A percentile compares a stretch with the other conserved stretches of the same genome.
Evolutionary conservation across 2,113 vertebrate species (phyloP).

Genomic region (Centropus unirufus): DNA sequence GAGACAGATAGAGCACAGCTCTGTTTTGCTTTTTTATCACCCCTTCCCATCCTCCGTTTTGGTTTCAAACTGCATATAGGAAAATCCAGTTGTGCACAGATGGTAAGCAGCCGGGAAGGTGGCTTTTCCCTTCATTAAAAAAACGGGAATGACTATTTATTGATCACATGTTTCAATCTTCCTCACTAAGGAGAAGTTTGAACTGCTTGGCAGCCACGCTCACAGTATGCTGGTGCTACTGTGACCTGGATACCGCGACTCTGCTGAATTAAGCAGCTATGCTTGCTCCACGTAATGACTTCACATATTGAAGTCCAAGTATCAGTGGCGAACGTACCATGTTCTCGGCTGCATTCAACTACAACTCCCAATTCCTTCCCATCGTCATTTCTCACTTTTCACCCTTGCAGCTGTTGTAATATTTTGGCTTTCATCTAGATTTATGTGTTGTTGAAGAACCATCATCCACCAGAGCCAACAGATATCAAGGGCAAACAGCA

Average conservation of each 20-base stretch:
- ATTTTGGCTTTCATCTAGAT: not conserved
- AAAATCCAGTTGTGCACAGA: not conserved
- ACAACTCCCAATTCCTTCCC: not conserved
- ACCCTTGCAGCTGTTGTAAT: not conserved
- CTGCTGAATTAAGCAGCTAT: not conserved
- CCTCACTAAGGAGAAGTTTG: not conserved
- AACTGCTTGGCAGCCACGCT: not conserved
- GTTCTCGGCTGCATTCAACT: not conserved
- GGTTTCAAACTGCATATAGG: not conserved
- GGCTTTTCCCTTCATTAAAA: not conserved
- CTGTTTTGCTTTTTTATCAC: not conserved
- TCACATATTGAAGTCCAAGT: not conserved
- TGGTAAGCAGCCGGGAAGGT: not conserved
- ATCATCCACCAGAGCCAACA: not conserved
- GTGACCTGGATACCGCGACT: no score
- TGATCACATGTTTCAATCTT: not conserved
- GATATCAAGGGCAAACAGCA: not conserved
- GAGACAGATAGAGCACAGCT: not conserved
- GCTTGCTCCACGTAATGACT: not conserved
- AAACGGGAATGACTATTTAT: not conserved
- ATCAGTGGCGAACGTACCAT: not conserved
- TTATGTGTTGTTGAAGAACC: not conserved
- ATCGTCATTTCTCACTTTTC: not conserved
- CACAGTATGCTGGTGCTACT: not conserved
- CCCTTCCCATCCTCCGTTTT: not conserved